Evolutionary conservation across 2,113 vertebrate species (phyloP), one percentile per base, ranked within the genome.

Genomic region (Malurus melanocephalus): DNA sequence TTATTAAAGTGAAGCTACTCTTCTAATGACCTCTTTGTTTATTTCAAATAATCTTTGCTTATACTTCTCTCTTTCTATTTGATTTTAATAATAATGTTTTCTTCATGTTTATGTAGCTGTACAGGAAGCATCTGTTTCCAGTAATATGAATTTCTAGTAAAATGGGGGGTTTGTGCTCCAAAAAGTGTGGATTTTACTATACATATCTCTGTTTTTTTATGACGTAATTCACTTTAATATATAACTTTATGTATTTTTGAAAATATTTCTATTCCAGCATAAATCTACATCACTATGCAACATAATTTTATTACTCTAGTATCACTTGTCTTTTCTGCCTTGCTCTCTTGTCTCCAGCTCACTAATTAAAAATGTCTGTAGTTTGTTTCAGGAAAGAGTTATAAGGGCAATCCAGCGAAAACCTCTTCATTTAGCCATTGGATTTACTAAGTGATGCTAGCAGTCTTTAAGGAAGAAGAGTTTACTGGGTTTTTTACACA

Each of bases 321-420:
- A 90, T 84, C 27, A 57, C 46, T 38, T 83, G 16, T 32, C 5
- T 18, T 78, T 93, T 93, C 68, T 73, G 17, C 28, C 16, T 81
- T 85, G 13, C 7, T 91, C 85, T 73, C 64, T 91, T 78, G 59
- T 90, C 56, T 88, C 80, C 32, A 53, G 53, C 32, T 93, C 42
- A 75, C 49, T 80, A 86, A 61, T 86, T 94, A 91, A 74, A 90
- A 72, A 12, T 33, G n/a, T 53, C 68, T 94, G 40, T 75, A 48
- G 21, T 48, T 78, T 80, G 16, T 64, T 93, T 91, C 52, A 53
- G 28, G 33, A 56, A 87, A 82, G 61, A 71, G 13, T 69, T 73
- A 23, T 32, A 74, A 49, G 13, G 9, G 8, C 2, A 11, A 46
- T 59, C 19, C 16, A 60, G 60, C 26, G n/a, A 74, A 91, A 94